Conservation (phyloP, 2,113 vertebrate genomes). For the Thryonomys swinderianus region DNA sequence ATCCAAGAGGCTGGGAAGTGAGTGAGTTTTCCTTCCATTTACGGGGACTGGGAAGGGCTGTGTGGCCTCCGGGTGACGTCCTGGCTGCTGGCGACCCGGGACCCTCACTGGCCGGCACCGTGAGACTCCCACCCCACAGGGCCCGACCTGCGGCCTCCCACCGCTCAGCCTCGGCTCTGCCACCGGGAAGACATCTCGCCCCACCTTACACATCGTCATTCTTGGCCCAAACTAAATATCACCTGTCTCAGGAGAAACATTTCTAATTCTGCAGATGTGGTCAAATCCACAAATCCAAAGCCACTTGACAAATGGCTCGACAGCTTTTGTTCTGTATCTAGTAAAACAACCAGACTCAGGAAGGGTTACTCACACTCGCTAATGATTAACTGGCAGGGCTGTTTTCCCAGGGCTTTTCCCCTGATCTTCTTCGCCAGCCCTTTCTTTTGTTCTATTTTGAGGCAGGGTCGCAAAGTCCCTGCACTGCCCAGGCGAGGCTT, state of each 20-base stretch:
- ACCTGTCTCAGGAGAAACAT: background rate
- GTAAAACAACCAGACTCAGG: background rate
- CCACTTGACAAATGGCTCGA: background rate
- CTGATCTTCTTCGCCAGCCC: background rate
- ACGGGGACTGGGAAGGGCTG: background rate
- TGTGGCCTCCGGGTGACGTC: conserved; percentile 6
- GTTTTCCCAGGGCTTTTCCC: background rate
- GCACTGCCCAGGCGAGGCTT: background rate
- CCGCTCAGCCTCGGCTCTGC: background rate
- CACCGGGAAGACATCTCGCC: background rate
- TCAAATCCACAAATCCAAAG: background rate
- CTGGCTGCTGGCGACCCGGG: background rate
- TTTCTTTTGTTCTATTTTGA: background rate
- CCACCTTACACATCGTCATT: background rate
- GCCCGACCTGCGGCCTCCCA: background rate
- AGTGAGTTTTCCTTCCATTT: conserved; percentile 22
- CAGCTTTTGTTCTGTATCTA: conserved; percentile 45
- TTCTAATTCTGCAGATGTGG: conserved; percentile 35
- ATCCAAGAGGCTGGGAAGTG: background rate
- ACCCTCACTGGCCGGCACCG: background rate
- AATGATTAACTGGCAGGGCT: conserved; percentile 42
- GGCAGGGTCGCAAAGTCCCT: background rate
- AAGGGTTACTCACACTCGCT: conserved; percentile 36
- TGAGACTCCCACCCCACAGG: accelerated
- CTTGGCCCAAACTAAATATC: conserved; percentile 7